Conservation (phyloP, 2,797 vertebrate genomes). For the Muscicapa striata region DNA sequence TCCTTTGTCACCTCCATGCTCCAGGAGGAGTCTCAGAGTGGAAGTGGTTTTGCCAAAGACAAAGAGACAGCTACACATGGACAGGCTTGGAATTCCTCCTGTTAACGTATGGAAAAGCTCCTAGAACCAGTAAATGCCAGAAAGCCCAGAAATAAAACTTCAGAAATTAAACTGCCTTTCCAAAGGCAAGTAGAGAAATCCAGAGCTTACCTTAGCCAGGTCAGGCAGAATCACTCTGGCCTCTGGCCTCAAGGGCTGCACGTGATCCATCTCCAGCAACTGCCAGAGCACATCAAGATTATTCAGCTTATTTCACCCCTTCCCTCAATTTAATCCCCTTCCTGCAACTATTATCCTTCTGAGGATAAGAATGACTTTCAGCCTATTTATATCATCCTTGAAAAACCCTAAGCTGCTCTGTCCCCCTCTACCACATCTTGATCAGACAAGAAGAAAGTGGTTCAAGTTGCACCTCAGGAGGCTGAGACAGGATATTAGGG, state of each 20-base stretch:
- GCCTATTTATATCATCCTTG: background rate
- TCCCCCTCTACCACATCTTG: accelerated
- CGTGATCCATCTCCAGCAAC: background rate
- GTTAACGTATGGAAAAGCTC: background rate
- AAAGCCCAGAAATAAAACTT: background rate
- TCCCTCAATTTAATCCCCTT: background rate
- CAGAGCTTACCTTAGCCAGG: background rate
- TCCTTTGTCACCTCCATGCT: background rate
- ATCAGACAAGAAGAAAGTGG: background rate
- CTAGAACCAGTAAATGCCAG: background rate
- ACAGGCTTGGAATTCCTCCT: background rate
- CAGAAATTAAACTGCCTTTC: background rate
- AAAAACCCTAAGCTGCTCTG: background rate
- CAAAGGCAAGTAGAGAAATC: background rate
- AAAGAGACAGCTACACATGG: too few relatives aligned
- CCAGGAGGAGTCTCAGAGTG: background rate
- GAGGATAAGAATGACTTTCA: background rate
- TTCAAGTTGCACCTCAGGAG: accelerated
- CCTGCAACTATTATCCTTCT: background rate
- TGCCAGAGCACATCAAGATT: background rate
- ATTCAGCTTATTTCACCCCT: background rate
- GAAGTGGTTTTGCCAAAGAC: background rate
- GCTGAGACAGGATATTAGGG: background rate
- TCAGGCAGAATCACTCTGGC: background rate
- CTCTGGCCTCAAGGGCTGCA: background rate